These are phyloP conservation scores for Hymenochirus boettgeri DNA, from an alignment of 2,113 vertebrate genomes.

Conservation along the genomic window DNA sequence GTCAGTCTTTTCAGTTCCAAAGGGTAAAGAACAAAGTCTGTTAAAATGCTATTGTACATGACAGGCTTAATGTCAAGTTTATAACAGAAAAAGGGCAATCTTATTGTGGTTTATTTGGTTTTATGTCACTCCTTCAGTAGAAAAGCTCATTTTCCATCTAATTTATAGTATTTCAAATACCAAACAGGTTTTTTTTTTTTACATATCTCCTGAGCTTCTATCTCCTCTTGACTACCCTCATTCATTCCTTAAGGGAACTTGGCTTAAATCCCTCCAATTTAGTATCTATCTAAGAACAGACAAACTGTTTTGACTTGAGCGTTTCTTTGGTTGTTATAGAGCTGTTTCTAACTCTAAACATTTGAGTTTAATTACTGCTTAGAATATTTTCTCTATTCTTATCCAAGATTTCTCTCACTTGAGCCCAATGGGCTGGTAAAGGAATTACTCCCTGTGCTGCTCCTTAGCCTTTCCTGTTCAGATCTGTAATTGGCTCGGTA, in stretches of 20 bases:
- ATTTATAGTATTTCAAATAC: conserved; percentile 99
- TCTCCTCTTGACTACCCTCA: conserved; percentile 78
- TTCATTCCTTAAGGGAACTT: conserved; percentile 86
- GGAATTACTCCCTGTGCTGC: conserved; percentile 95
- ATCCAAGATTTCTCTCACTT: conserved; percentile 77
- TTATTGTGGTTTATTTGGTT: conserved; percentile 99
- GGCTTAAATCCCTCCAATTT: conserved; percentile 99
- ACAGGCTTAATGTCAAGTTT: conserved; percentile 99
- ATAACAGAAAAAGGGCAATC: conserved; percentile 89
- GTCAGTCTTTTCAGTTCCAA: conserved; percentile 87
- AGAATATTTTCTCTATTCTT: conserved; percentile 81
- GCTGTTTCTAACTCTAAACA: conserved; percentile 94
- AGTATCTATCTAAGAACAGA: conserved; percentile 86
- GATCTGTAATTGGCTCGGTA: conserved; percentile 99
- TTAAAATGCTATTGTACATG: conserved; percentile 97
- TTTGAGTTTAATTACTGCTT: conserved; percentile 97
- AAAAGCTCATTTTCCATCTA: conserved; percentile 92
- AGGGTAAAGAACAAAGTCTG: conserved; percentile 89
- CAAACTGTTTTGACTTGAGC: conserved; percentile 89
- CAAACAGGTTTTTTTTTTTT: conserved; percentile 85
- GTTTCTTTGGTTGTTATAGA: conserved; percentile 94
- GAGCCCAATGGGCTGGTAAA: conserved; percentile 87
- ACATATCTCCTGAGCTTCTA: conserved; percentile 98
- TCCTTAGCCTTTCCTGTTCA: conserved; percentile 92
- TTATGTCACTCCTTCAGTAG: conserved; percentile 86